A percentile compares a stretch with the other conserved stretches of the same genome.
These are phyloP conservation scores for Theristus sp. DNA, from an alignment of 2,888 invertebrate species.

Conservation along the genomic window DNA sequence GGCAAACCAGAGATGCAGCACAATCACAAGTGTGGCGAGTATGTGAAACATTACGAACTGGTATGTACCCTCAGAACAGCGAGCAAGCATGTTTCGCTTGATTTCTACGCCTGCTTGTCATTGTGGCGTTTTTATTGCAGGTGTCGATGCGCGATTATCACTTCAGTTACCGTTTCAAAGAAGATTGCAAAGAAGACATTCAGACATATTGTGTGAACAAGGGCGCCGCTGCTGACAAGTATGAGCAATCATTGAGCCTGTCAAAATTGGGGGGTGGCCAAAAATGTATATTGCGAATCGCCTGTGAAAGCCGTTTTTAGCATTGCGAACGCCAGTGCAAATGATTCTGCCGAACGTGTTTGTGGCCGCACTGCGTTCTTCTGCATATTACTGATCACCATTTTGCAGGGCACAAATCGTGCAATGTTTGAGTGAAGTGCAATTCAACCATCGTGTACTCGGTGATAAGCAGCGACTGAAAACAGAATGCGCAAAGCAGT, in stretches of 20 bases:
- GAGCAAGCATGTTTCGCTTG: no score
- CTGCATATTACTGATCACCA: no score
- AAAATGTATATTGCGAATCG: no score
- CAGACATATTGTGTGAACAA: constrained; percentile 39
- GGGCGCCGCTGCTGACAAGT: neutral
- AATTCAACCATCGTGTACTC: constrained; percentile 45
- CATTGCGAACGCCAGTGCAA: no score
- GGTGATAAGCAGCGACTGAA: constrained; percentile 50
- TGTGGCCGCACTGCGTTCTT: no score
- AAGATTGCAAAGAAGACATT: constrained; percentile 53
- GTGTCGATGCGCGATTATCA: constrained; percentile 77
- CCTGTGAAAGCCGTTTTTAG: no score
- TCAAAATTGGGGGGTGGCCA: no score
- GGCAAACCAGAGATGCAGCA: constrained; percentile 61
- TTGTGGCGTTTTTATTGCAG: constrained; percentile 14
- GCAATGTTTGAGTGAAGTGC: constrained; percentile 66
- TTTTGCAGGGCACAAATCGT: constrained; percentile 45
- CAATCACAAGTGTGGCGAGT: constrained; percentile 68
- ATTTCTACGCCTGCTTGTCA: no score
- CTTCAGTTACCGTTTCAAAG: constrained; percentile 81
- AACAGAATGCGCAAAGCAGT: constrained; percentile 71
- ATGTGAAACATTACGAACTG: constrained; percentile 89
- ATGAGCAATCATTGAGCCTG: no score
- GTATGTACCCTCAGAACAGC: no score
- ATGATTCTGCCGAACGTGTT: no score